Evolutionary conservation across 2,888 invertebrate species (phyloP), one percentile per base, ranked within the genome.

Genomic region (Hypomecis atomaria): DNA sequence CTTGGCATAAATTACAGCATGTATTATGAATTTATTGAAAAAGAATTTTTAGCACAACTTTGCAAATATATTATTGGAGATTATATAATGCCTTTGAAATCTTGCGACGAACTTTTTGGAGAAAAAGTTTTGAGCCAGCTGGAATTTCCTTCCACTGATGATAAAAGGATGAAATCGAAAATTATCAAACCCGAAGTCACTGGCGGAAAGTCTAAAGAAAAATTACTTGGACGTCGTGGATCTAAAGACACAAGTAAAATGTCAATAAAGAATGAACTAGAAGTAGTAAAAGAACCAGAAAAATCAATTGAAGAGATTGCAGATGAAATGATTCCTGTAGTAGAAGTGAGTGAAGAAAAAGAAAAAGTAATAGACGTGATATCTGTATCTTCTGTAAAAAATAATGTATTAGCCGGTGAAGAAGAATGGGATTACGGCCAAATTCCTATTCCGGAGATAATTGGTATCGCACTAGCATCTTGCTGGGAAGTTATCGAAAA

Each of bases 1-100:
- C 85, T 94, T 72, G 94, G 94, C 7, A 87, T 94, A 49, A 94
- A 94, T 73, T 94, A 94, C 67, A 92, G 93, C 11, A 87, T 95
- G 80, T 94, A 94, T 73, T 95, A 94, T 75, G 90, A 93, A 70
- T 72, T 82, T 0, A 90, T 95, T 57, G 94, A 95, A 70, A 89
- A 92, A 65, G 83, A 91, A 0, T 90, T 94, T 2, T 72, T 95
- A 43, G 93, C 93, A 47, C 87, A 85, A 69, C 78, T 94, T 59
- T 93, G 91, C 58, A 89, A 87, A 78, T 86, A 93, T 61, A 83
- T 93, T 37, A 88, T 93, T 52, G 93, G 93, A 0, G 91, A 93
- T 66, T 84, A 78, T 49, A 40, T 78, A 1, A 65, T 88, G 63
- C 86, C 88, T 3, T 43, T 84, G n/a, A 86, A 85, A 66, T 81